Base-by-base conservation (phyloP, 2,113 vertebrate species). In the Puma concolor region DNA sequence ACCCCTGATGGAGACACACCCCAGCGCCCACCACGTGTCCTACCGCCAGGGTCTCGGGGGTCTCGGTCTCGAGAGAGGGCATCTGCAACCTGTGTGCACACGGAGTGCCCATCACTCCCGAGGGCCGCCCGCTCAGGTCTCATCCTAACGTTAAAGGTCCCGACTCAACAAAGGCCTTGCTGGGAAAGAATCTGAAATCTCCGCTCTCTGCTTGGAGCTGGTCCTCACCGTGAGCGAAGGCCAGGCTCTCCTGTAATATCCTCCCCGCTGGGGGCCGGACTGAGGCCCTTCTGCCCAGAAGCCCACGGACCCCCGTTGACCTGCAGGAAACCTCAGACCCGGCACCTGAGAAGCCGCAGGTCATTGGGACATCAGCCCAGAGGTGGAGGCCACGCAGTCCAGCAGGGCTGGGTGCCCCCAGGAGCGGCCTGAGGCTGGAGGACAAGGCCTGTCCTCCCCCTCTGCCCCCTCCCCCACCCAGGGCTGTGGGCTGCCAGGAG, bases 1-100 rank as follows among this genome's bases (percentile, higher is more conserved):
- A 66, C 23, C 33, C 81, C 1, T 0, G 15, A 9, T 1, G 23
- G 33, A 50, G 15, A 2, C 0, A 3, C 7, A 63, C 44, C 4
- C 21, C 33, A 33, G 13, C 7, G 38, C 38, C 38, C 23, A 1
- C 31, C 44, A 44, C 44, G 44, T 9, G 44, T 44, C 44, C 44
- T 44, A 44, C 44, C 44, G 44, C 44, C 44, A 44, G 44, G 44
- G 44, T 8, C 44, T 44, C 44, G 8, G 44, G 44, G 44, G 44
- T 44, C 44, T 44, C 44, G 8, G 16, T 76, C 80, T 82, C 21
- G 50, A 71, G 63, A 7, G 31, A 0, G 2, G 44, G 17, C 2
- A 0, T 36, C 48, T 86, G 66, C 25, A 31, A 13, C 23, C 25
- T 21, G 90, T 50, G 50, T 50, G 50, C 50, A 14, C 14, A 14